Conservation (phyloP, 2,888 invertebrate species). For the Agrochola litura region DNA sequence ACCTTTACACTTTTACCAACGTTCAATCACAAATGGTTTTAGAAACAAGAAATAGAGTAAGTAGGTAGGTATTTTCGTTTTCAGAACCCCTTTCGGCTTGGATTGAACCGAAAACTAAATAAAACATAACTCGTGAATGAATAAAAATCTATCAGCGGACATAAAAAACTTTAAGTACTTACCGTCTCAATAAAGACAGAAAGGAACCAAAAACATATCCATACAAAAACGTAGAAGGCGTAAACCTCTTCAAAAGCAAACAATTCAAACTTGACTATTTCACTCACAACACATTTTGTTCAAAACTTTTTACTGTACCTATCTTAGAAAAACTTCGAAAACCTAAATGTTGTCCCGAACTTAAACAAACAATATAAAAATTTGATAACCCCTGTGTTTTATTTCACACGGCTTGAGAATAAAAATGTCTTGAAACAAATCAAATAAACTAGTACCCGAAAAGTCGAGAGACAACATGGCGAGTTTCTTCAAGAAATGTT, state of each 20-base stretch:
- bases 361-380: slow-evolving; percentile 43
- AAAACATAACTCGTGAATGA: neutral
- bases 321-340: slow-evolving; percentile 21
- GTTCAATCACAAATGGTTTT: neutral
- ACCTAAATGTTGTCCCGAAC: slow-evolving; percentile 30
- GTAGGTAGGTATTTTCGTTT: neutral
- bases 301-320: slow-evolving; percentile 19
- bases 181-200: neutral
- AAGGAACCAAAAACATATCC: neutral
- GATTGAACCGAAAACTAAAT: neutral
- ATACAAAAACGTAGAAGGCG: slow-evolving; percentile 8
- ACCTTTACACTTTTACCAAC: neutral
- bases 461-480: slow-evolving; percentile 54
- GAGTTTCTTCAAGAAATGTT: slow-evolving; percentile 62
- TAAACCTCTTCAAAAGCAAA: slow-evolving; percentile 15
- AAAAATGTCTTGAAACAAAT: slow-evolving; percentile 49
- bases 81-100: neutral
- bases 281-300: slow-evolving; percentile 1
- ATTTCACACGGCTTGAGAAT: slow-evolving; percentile 62
- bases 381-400: slow-evolving; percentile 43
- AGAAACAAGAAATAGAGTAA: neutral
- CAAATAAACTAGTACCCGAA: slow-evolving; percentile 17
- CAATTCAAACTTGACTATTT: slow-evolving; percentile 12
- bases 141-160: neutral
- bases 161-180: neutral